A percentile compares a stretch with the other conserved stretches of the same genome.
Evolutionary conservation across 2,888 invertebrate species (phyloP).

Genomic region (Steromphala cineraria): DNA sequence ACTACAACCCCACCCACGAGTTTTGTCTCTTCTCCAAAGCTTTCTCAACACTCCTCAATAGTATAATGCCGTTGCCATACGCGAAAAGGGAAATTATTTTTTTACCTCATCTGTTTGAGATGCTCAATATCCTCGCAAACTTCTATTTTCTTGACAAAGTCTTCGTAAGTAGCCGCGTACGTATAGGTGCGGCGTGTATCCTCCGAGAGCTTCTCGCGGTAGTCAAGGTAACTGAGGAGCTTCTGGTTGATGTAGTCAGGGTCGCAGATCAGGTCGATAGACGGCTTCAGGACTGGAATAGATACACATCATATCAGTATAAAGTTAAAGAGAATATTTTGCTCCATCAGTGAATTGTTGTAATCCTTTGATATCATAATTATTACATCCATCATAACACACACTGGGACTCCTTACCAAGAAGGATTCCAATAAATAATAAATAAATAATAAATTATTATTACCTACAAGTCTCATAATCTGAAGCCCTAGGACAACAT

Average conservation of each 20-base stretch:
- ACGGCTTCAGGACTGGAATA: conserved; percentile 84
- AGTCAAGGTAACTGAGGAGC: conserved; percentile 88
- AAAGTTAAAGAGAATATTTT: neutral
- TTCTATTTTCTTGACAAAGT: conserved; percentile 89
- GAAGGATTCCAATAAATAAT: too few relatives aligned
- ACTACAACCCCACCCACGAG: too few relatives aligned
- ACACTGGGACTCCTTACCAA: too few relatives aligned
- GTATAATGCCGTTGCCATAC: neutral
- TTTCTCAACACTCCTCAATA: too few relatives aligned
- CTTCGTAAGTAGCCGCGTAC: conserved; percentile 92
- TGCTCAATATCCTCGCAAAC: conserved; percentile 88
- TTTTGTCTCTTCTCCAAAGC: too few relatives aligned
- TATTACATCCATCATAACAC: too few relatives aligned
- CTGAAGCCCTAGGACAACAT: too few relatives aligned
- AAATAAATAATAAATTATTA: too few relatives aligned
- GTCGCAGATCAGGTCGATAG: conserved; percentile 89
- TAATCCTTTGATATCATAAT: too few relatives aligned
- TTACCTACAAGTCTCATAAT: too few relatives aligned
- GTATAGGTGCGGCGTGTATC: conserved; percentile 87
- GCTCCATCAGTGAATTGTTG: neutral
- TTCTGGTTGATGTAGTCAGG: conserved; percentile 94
- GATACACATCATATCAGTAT: neutral
- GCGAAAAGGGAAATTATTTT: conserved; percentile 35
- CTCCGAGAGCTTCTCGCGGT: conserved; percentile 83
- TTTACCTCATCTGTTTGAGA: conserved; percentile 86